Evolutionary conservation across 2,888 invertebrate species (phyloP).

Genomic region (Thera obeliscata): DNA sequence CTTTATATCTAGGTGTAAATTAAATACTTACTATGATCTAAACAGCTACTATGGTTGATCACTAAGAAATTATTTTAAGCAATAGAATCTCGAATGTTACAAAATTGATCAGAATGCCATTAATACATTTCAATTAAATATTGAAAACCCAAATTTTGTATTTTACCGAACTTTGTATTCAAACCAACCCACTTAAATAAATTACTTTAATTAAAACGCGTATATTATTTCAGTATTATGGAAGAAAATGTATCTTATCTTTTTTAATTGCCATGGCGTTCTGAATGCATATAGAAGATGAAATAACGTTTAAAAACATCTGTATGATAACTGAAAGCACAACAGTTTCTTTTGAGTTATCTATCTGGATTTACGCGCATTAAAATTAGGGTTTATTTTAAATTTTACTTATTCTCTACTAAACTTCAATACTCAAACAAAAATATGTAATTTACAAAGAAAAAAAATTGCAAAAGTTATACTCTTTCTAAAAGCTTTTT

Average conservation of each 20-base stretch:
- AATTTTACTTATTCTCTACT: neutral
- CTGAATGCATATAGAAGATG: no score
- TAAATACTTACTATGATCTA: constrained; percentile 6
- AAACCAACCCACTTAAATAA: neutral
- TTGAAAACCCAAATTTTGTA: neutral
- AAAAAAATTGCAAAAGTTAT: neutral
- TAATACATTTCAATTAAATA: neutral
- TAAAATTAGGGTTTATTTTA: no score
- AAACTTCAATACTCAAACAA: neutral
- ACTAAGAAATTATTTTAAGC: neutral
- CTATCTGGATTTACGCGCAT: no score
- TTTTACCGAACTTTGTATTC: neutral
- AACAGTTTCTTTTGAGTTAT: no score
- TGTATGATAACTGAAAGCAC: no score
- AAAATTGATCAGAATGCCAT: neutral
- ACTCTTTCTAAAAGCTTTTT: neutral
- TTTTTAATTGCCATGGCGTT: no score
- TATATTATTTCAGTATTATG: neutral
- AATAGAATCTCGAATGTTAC: neutral
- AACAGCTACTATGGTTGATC: neutral
- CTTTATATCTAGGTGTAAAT: constrained; percentile 2
- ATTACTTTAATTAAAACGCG: neutral
- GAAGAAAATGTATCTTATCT: no score
- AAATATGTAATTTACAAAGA: neutral
- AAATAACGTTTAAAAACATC: no score